phyloP scores from a whole-genome alignment of 2,797 vertebrate species.

The Phaenicophaeus curvirostris region DNA sequence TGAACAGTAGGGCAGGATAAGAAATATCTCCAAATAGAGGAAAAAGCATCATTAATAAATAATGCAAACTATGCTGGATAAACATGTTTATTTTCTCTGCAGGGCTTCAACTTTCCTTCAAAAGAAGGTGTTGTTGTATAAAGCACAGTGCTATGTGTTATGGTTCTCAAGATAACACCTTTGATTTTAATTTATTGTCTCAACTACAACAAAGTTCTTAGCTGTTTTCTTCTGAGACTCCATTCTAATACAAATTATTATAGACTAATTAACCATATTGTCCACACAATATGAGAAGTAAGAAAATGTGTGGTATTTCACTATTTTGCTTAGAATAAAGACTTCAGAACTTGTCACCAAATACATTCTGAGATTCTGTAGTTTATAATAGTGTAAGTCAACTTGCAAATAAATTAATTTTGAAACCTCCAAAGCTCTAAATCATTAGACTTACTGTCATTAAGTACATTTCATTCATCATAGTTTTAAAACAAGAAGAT shows the following conservation, averaged over 20 bases:
- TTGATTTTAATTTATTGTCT: neutral
- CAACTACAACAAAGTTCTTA: neutral
- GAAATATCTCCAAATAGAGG: neutral
- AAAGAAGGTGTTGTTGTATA: neutral
- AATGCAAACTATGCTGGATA: neutral
- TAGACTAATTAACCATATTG: neutral
- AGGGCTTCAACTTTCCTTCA: neutral
- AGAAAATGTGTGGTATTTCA: neutral
- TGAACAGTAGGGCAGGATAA: neutral
- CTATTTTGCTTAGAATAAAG: neutral
- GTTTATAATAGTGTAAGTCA: neutral
- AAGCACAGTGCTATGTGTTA: neutral
- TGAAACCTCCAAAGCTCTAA: neutral
- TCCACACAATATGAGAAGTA: neutral
- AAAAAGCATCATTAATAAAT: neutral
- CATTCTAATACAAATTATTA: neutral
- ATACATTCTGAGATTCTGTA: neutral
- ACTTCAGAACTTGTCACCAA: neutral
- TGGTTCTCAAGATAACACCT: neutral
- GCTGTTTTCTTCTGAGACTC: neutral
- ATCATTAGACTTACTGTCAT: neutral
- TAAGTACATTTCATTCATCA: slow-evolving; percentile 4
- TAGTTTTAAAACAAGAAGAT: neutral
- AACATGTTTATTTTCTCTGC: neutral
- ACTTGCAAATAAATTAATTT: neutral